Percentiles rank a stretch among this genome's conserved stretches.
phyloP scores from a whole-genome alignment of 2,113 vertebrate genomes.

The Dendropsophus ebraccatus region DNA sequence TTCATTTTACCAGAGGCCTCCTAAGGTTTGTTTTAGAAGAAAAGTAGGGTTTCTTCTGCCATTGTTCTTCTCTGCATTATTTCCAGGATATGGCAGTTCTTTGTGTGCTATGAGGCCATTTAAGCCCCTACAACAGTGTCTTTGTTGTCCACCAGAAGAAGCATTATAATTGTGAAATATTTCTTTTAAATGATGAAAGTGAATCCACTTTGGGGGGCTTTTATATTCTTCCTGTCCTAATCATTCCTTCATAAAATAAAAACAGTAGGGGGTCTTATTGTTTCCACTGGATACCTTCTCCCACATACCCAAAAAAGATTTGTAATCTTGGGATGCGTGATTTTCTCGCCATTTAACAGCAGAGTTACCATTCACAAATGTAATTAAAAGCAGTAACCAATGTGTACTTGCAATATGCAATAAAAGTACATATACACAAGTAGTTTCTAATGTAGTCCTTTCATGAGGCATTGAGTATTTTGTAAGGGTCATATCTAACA shows the following conservation, averaged over 20 bases:
- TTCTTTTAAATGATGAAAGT: background rate
- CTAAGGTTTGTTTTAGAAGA: background rate
- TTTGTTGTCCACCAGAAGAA: too few species aligned
- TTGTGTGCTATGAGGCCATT: background rate
- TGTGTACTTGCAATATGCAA: background rate
- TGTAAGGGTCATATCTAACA: too few species aligned
- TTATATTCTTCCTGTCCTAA: background rate
- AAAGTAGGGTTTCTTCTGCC: background rate
- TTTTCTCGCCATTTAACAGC: background rate
- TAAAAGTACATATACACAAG: too few species aligned
- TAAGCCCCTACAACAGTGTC: background rate
- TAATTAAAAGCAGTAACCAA: background rate
- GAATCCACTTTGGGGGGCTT: background rate
- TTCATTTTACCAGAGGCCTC: background rate
- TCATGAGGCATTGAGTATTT: too few species aligned
- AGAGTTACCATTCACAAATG: background rate
- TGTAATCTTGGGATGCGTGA: background rate
- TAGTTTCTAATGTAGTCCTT: too few species aligned
- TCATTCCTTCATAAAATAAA: background rate
- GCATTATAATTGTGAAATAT: too few species aligned
- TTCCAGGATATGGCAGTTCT: background rate
- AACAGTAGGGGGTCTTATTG: background rate
- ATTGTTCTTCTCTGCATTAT: background rate
- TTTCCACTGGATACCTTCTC: background rate
- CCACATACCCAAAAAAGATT: background rate